Base-by-base conservation (phyloP, 53 echinoderm and acorn worm species). In the Crossaster papposus region DNA sequence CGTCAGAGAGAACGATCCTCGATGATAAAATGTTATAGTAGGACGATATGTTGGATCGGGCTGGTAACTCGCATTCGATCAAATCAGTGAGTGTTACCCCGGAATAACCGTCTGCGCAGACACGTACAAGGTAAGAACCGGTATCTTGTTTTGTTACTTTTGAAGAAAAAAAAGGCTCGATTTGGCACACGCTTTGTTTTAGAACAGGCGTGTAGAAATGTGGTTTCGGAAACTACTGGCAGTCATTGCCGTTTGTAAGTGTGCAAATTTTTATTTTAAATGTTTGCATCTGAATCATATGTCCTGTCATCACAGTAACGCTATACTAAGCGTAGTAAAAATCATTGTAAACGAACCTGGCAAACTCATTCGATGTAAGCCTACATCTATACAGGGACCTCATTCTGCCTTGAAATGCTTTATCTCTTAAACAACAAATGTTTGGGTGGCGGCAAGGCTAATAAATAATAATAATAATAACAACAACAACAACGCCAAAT, bases 1-100 rank as follows among this genome's bases (percentile, higher is more conserved):
- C 83, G 68, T 70, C 83, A 83, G 68, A 83, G 83, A 38, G n/a
- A 38, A 23, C 36, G 37, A 83, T 65, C 83, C 14, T 18, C 35
- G 26, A 28, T 44, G 83, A 70, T 83, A 37, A n/a, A 58, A 81
- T 62, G 35, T 81, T 63, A 81, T 31, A 35, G 14, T 51, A 30
- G 0, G 30, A 81, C 63, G 50, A 44, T 44, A 9, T 44, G 44
- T 28, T 24, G 70, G 70, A 24, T 37, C 11, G 18, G 70, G 28
- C 26, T 23, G 64, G 65, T 34, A 58, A 9, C 81, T 30, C 12
- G 33, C 81, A 0, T 13, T 8, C 34, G 34, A 54, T 64, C 31
- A 81, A 64, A 26, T 70, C 83, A 26, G 18, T 36, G 38, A 26
- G 70, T 83, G 33, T 15, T 78, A 50, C 11, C 26, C 23, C n/a